These are phyloP conservation scores for Neolamprologus toae DNA, from an alignment of 2,113 vertebrate genomes.

Conservation along the genomic window DNA sequence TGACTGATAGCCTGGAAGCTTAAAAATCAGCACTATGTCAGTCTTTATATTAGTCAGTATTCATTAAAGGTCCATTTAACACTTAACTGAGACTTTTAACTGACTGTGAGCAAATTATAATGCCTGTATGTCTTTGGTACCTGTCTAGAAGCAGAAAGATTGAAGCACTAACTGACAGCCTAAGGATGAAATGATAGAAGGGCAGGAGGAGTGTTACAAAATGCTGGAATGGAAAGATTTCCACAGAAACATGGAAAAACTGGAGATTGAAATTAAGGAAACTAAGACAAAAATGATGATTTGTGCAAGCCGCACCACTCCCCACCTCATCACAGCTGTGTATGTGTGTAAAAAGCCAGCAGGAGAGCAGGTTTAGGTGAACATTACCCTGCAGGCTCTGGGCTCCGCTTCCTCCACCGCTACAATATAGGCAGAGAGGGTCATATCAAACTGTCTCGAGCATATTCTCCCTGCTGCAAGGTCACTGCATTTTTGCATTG, in stretches of 20 bases:
- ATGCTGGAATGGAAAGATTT: not conserved
- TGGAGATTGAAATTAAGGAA: constrained; percentile 56
- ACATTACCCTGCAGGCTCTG: not conserved
- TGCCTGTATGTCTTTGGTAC: not conserved
- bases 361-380: not conserved
- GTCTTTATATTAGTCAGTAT: not conserved
- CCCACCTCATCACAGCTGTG: not conserved
- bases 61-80: not conserved
- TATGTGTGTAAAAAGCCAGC: constrained; percentile 9
- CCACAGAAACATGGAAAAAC: not conserved
- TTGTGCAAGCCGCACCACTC: not conserved
- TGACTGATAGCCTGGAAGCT: not conserved
- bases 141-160: not conserved
- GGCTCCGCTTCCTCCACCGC: constrained; percentile 9
- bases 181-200: not conserved
- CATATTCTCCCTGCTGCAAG: not conserved
- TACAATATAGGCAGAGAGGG: constrained; percentile 28
- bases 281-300: constrained; percentile 41
- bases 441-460: constrained; percentile 19
- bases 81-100: no score
- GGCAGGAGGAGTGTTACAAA: not conserved
- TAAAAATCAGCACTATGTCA: not conserved
- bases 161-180: not conserved
- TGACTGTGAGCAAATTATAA: not conserved
- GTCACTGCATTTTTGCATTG: constrained; percentile 18